Evolutionary conservation across 2,113 vertebrate species (phyloP).

Genomic region (Tylochromis polylepis): DNA sequence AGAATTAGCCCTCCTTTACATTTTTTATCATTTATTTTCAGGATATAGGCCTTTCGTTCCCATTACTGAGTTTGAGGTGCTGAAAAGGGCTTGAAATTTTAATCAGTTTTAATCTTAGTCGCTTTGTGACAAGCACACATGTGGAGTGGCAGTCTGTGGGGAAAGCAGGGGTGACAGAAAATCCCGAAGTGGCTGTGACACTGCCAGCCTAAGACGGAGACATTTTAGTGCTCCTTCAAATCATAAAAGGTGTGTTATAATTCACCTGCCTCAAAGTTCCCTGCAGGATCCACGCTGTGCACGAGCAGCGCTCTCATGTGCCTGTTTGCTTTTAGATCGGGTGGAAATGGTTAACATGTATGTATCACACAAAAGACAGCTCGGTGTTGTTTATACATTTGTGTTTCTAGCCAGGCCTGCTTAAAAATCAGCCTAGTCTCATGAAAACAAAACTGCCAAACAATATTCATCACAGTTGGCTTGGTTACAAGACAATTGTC

Average conservation of each 20-base stretch:
- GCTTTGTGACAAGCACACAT: background rate
- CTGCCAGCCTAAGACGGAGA: background rate
- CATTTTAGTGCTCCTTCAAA: background rate
- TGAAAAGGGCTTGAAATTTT: background rate
- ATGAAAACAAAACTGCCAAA: background rate
- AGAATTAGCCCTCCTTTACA: background rate
- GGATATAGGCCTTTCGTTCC: background rate
- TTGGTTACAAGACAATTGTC: background rate
- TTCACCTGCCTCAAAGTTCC: background rate
- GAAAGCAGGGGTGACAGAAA: slow-evolving; percentile 23
- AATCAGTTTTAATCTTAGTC: slow-evolving; percentile 32
- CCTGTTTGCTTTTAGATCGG: background rate
- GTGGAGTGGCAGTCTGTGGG: background rate
- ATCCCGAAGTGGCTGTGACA: slow-evolving; percentile 2
- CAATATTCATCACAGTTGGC: background rate
- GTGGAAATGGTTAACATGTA: background rate
- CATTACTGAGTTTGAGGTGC: background rate
- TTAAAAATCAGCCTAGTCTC: background rate
- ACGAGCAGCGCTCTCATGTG: background rate
- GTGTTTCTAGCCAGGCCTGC: background rate
- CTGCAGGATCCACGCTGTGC: background rate
- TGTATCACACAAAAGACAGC: background rate
- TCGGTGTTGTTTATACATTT: background rate
- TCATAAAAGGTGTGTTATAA: slow-evolving; percentile 1
- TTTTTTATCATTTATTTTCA: background rate